A percentile compares a stretch with the other conserved stretches of the same genome.
Conservation (phyloP, 1,140 invertebrate genomes). For the Hesperophylax magnus region DNA sequence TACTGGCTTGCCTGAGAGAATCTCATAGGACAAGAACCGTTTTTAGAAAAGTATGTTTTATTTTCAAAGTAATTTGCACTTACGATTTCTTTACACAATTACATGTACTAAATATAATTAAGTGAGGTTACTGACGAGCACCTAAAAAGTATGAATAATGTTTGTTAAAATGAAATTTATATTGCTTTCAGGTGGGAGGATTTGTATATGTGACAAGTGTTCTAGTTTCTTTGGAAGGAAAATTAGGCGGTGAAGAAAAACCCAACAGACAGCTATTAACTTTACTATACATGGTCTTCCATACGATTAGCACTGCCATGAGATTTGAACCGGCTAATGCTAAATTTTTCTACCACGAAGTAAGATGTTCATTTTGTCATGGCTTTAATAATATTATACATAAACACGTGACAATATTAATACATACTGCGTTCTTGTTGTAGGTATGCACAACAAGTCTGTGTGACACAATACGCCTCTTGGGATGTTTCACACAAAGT, state of each 20-base stretch:
- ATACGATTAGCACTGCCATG: slow-evolving; percentile 97
- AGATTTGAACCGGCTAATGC: slow-evolving; percentile 99
- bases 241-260: slow-evolving; percentile 72
- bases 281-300: slow-evolving; percentile 91
- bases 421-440: neutral
- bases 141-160: neutral
- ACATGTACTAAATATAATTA: too few relatives aligned
- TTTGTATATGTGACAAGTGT: slow-evolving; percentile 98
- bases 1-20: slow-evolving; percentile 91
- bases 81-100: too few relatives aligned
- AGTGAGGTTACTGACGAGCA: too few relatives aligned
- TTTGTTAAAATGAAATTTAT: neutral
- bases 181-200: slow-evolving; percentile 78
- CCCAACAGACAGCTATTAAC: slow-evolving; percentile 75
- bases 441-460: slow-evolving; percentile 92
- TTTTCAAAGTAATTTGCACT: slow-evolving; percentile 23
- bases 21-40: slow-evolving; percentile 96
- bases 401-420: neutral
- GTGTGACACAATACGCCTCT: slow-evolving; percentile 90
- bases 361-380: slow-evolving; percentile 62
- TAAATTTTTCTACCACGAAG: slow-evolving; percentile 97
- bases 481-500: slow-evolving; percentile 88
- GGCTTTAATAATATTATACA: neutral
- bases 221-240: slow-evolving; percentile 92
- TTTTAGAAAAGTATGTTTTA: slow-evolving; percentile 87